Conservation (phyloP, 2,888 invertebrate genomes). For the Malacosoma neustria region DNA sequence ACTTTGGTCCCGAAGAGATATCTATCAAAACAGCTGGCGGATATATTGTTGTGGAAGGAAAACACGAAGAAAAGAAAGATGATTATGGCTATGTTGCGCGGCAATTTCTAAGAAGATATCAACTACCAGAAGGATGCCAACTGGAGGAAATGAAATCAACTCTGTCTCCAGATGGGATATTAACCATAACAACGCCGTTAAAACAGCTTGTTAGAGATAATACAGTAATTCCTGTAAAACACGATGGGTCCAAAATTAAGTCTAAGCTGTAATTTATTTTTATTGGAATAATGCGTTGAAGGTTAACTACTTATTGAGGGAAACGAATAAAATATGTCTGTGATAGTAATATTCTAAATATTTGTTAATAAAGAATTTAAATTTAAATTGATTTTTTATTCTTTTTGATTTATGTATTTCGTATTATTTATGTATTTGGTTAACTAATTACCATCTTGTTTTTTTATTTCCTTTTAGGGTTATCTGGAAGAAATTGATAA, state of each 20-base stretch:
- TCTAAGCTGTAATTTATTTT: constrained; percentile 31
- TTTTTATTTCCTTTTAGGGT: no score
- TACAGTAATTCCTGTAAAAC: constrained; percentile 41
- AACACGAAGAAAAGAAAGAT: constrained; percentile 49
- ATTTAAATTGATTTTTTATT: no score
- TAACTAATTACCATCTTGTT: no score
- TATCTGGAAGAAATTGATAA: no score
- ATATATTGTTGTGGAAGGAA: constrained; percentile 40
- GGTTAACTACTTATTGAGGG: no score
- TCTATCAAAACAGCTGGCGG: constrained; percentile 33
- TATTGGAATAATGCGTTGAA: no score
- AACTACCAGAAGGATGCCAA: constrained; percentile 37
- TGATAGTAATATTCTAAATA: no score
- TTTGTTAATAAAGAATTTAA: no score
- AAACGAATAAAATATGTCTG: no score
- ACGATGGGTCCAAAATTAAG: constrained; percentile 26
- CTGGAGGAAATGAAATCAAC: constrained; percentile 36
- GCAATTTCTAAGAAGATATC: constrained; percentile 39
- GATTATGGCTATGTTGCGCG: constrained; percentile 42
- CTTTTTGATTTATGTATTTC: no score
- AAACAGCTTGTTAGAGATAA: constrained; percentile 28
- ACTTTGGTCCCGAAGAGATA: constrained; percentile 44
- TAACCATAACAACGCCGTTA: constrained; percentile 34
- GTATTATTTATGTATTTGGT: no score
- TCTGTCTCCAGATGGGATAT: constrained; percentile 36